Base-by-base conservation (phyloP, 2,888 invertebrate species). In the Carterocephalus palaemon region DNA sequence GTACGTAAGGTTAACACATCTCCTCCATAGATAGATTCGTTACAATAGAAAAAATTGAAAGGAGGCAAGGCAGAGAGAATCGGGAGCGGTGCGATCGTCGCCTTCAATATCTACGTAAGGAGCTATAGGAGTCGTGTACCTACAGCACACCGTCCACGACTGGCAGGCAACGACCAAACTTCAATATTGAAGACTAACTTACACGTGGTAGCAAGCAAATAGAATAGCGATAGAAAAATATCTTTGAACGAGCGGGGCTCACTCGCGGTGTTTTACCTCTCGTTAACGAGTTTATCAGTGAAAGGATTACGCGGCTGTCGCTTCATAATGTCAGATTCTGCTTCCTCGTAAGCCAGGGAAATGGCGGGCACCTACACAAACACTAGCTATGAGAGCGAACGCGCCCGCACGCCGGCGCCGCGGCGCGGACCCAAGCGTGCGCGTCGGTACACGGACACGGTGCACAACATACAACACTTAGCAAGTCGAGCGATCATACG, bases 261-360 rank as follows among this genome's bases (percentile, higher is more conserved):
- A 72, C 81, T 76, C 83, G 75, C 64, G 67, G 60, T 75, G 72
- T 71, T 86, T 92, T 92, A 96, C 96, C 98, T 97, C 93, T 95
- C 95, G 90, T 98, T 98, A 88, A 98, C 97, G 87, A 98, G 95
- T 91, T 97, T 97, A 92, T 98, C 97, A 89, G 91, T 92, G 92
- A 94, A 93, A 89, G 97, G 96, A 90, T 97, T 94, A 92, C 97
- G 93, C 88, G 97, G 97, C 90, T 94, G 94, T 89, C 97, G 93
- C 93, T 97, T 97, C 97, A 97, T 97, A 89, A 97, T 97, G 93
- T 97, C 97, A 88, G 95, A 95, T 91, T 97, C 97, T 87, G 97
- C 95, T 90, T 95, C 94, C 92, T 97, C 97, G 91, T 97, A 97
- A 88, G 97, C 97, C 92, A 97, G 92, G 88, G 97, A 97, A 90